A percentile compares a stretch with the other conserved stretches of the same genome.
Conservation (phyloP, 1,140 invertebrate genomes). For the Danaus melanippus region DNA sequence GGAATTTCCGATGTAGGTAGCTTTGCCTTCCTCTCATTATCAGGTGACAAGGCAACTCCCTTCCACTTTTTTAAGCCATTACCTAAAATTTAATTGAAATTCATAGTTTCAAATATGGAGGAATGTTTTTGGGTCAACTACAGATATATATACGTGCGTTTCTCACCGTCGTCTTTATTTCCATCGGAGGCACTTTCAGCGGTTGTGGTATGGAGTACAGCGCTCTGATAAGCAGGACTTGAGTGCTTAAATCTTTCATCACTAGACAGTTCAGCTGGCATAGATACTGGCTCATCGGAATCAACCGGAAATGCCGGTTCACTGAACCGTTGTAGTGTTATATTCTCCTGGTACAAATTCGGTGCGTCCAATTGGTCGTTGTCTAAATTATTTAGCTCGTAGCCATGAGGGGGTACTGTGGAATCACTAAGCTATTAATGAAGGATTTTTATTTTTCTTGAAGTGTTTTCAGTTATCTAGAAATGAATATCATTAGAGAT, state of each 20-base stretch:
- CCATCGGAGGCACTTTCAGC: slow-evolving; percentile 43
- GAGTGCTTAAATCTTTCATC: slow-evolving; percentile 78
- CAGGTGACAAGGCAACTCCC: slow-evolving; percentile 80
- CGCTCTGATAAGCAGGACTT: slow-evolving; percentile 82
- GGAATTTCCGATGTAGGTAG: slow-evolving; percentile 23
- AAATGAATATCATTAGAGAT: no score
- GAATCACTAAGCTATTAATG: slow-evolving; percentile 7
- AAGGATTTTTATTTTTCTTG: slow-evolving; percentile 8
- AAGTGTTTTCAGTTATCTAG: not conserved
- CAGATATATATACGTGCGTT: not conserved
- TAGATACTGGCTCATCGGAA: slow-evolving; percentile 67
- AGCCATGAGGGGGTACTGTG: slow-evolving; percentile 74
- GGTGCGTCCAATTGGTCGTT: slow-evolving; percentile 75
- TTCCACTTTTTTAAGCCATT: slow-evolving; percentile 80
- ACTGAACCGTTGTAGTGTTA: slow-evolving; percentile 33
- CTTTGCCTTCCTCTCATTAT: slow-evolving; percentile 70
- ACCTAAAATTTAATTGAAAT: slow-evolving; percentile 24
- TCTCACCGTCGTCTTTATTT: slow-evolving; percentile 60
- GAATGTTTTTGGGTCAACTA: no score
- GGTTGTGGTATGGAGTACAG: slow-evolving; percentile 73
- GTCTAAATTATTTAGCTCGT: slow-evolving; percentile 76
- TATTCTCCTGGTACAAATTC: slow-evolving; percentile 69
- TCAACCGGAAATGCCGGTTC: slow-evolving; percentile 50
- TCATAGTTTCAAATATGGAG: slow-evolving; percentile 1
- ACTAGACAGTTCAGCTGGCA: slow-evolving; percentile 63